These are phyloP conservation scores for Stictocephala bisonia DNA, from an alignment of 2,888 invertebrate species.

Conservation along the genomic window DNA sequence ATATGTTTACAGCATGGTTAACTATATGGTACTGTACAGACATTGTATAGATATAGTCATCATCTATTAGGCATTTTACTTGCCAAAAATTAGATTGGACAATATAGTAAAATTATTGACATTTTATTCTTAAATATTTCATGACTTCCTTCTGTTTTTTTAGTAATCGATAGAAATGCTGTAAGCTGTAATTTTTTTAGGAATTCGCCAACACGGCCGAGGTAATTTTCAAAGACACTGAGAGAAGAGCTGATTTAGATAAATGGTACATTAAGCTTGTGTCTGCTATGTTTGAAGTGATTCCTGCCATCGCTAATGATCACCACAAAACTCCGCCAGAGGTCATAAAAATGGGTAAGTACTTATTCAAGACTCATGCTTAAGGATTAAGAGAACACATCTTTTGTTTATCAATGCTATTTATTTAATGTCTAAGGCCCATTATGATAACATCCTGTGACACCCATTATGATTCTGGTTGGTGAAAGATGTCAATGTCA, in stretches of 20 bases:
- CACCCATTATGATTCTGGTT: too few species aligned
- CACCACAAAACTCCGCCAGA: conserved; percentile 93
- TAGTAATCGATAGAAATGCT: background rate
- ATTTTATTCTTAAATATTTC: background rate
- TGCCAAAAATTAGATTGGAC: background rate
- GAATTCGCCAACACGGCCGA: conserved; percentile 90
- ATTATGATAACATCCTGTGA: too few species aligned
- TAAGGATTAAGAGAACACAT: too few species aligned
- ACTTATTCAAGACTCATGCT: background rate
- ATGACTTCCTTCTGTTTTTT: background rate
- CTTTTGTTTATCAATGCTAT: too few species aligned
- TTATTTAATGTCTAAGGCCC: too few species aligned
- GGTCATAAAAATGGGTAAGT: conserved; percentile 87
- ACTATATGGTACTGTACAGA: too few species aligned
- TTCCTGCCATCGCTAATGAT: conserved; percentile 80
- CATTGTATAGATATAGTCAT: too few species aligned
- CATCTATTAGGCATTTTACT: background rate
- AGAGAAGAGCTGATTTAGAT: conserved; percentile 89
- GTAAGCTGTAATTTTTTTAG: conserved; percentile 61
- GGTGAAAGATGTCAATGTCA: too few species aligned
- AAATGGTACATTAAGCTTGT: conserved; percentile 89
- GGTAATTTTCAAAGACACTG: conserved; percentile 86
- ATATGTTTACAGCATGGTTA: too few species aligned
- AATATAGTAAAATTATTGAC: background rate
- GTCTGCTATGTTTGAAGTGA: conserved; percentile 85